Evolutionary conservation across 2,113 vertebrate genomes (phyloP).

Genomic region (Delphinapterus leucas): DNA sequence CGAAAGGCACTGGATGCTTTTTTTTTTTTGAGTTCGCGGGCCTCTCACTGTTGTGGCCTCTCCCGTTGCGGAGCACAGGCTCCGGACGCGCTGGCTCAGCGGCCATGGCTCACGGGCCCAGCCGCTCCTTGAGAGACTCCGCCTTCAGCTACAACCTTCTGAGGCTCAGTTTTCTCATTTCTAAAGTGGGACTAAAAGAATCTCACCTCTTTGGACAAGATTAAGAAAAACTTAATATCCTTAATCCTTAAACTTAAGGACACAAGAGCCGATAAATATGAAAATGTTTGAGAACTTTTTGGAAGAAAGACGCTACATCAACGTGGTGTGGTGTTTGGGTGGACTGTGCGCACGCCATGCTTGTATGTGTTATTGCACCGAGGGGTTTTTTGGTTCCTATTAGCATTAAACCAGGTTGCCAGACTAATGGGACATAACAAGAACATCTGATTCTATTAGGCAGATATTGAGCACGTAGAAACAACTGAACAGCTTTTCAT

Average conservation of each 20-base stretch:
- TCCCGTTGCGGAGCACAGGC: too few species aligned
- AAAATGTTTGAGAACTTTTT: not conserved
- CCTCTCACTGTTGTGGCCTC: too few species aligned
- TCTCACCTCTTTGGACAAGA: not conserved
- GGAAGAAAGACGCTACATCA: not conserved
- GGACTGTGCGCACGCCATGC: fast-evolving
- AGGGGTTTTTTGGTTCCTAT: not conserved
- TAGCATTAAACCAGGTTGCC: not conserved
- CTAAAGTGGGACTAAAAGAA: not conserved
- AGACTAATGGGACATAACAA: not conserved
- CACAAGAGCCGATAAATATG: not conserved
- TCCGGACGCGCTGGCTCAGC: too few species aligned
- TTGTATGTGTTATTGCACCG: not conserved
- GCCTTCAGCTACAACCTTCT: not conserved
- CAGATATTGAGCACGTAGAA: not conserved
- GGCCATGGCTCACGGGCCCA: too few species aligned
- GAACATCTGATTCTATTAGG: not conserved
- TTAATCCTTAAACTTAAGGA: not conserved
- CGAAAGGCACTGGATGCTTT: not conserved
- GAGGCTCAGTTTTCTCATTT: too few species aligned
- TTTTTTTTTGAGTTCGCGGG: too few species aligned
- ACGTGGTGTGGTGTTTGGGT: too few species aligned
- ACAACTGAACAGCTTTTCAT: not conserved
- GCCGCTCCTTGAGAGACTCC: too few species aligned
- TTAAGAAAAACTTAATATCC: not conserved